Evolutionary conservation across 1,140 invertebrate genomes (phyloP).

Genomic region (Pseudoatta argentina): DNA sequence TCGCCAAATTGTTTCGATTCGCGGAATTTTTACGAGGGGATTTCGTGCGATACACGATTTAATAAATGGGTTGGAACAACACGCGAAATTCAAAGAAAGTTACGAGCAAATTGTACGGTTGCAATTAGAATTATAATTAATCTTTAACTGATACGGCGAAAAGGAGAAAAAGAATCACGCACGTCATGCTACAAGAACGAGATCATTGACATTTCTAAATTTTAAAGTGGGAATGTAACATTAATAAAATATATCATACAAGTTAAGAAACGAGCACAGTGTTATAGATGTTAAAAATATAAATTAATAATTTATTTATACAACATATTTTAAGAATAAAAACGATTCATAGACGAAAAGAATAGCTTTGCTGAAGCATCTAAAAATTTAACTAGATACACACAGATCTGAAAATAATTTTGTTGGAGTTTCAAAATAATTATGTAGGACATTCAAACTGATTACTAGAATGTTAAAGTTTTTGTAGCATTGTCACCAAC

Average conservation of each 20-base stretch:
- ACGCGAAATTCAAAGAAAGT: constrained; percentile 50
- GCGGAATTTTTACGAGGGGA: constrained; percentile 15
- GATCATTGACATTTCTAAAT: constrained; percentile 9
- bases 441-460: too few relatives aligned
- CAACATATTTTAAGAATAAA: too few relatives aligned
- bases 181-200: background rate
- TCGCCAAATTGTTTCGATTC: constrained; percentile 38
- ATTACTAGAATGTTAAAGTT: too few relatives aligned
- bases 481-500: too few relatives aligned
- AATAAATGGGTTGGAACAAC: background rate
- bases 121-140: constrained; percentile 45
- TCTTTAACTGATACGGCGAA: constrained; percentile 9
- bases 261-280: too few relatives aligned
- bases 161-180: constrained; percentile 3
- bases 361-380: too few relatives aligned
- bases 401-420: too few relatives aligned
- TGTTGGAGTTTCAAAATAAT: too few relatives aligned
- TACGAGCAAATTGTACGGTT: background rate
- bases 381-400: too few relatives aligned
- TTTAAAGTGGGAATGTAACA: background rate
- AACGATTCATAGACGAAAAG: too few relatives aligned
- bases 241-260: background rate
- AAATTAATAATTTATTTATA: too few relatives aligned
- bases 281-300: too few relatives aligned
- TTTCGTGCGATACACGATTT: constrained; percentile 30